Evolutionary conservation across 2,797 vertebrate genomes (phyloP).

Genomic region (Cichlasoma orientale): DNA sequence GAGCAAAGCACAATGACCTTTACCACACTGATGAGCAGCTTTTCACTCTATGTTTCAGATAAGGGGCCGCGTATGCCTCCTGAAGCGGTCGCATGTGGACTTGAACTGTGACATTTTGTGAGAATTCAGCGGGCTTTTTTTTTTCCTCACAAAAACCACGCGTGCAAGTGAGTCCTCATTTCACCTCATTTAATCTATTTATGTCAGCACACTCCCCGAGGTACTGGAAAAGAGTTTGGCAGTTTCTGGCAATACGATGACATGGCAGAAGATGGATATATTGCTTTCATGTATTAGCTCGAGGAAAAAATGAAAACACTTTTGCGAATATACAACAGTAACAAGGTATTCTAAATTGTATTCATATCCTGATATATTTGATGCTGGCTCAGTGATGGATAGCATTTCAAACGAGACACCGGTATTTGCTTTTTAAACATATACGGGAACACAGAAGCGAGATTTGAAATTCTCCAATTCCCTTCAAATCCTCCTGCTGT

Average conservation of each 20-base stretch:
- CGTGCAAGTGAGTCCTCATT: slow-evolving; percentile 7
- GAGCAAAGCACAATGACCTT: slow-evolving; percentile 61
- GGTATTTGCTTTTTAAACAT: slow-evolving; percentile 28
- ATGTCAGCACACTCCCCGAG: not conserved
- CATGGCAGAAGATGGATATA: slow-evolving; percentile 11
- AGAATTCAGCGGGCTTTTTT: slow-evolving; percentile 32
- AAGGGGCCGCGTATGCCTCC: slow-evolving; percentile 35
- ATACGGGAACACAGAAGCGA: slow-evolving; percentile 25
- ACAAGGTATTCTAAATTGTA: not conserved
- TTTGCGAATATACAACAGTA: not conserved
- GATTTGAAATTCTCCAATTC: slow-evolving; percentile 45
- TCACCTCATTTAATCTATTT: slow-evolving; percentile 17
- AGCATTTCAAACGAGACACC: slow-evolving; percentile 16
- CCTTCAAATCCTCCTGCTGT: slow-evolving; percentile 43
- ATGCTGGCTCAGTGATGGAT: slow-evolving; percentile 13
- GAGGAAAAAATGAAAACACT: not conserved
- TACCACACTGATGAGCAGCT: slow-evolving; percentile 44
- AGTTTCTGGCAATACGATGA: slow-evolving; percentile 14
- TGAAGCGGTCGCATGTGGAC: slow-evolving; percentile 24
- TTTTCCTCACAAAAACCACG: slow-evolving; percentile 21
- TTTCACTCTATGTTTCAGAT: slow-evolving; percentile 37
- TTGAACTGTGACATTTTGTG: slow-evolving; percentile 50
- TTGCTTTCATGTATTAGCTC: not conserved
- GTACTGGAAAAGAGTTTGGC: slow-evolving; percentile 5
- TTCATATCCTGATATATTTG: not conserved